Evolutionary conservation across 1,140 invertebrate species (phyloP), one percentile per base, ranked within the genome.

Genomic region (Matsumurasca onukii): DNA sequence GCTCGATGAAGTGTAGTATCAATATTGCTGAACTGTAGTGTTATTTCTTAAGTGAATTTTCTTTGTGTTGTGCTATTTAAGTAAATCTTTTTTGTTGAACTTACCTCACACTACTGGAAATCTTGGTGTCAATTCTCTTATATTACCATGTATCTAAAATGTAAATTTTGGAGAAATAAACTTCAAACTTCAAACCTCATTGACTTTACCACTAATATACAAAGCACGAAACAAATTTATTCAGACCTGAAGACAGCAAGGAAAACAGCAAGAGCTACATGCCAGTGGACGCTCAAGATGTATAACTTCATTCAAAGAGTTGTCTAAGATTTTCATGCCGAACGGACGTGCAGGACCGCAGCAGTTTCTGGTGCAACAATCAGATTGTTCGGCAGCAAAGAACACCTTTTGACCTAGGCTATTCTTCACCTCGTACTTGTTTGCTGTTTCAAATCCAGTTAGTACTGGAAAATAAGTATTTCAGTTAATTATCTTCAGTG

Each of bases 381-480:
- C 89, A 49, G 89, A 92, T 67, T 95, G 89, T 82, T 97, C 95
- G 3, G 87, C 86, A 24, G 93, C 92, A 76, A 87, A 90, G 77
- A 89, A 97, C 0, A 97, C 84, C 76, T 90, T 91, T 77, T 95
- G 91, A 0, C 93, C 88, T 39, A 86, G 73, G 66, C 83, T 86
- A 77, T 89, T 94, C 79, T 90, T 91, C 22, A 95, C 82, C 3
- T 86, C 87, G 78, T 92, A 95, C 79, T 93, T 95, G 77, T 95
- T 96, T 75, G 91, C 89, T n/a, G 91, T 93, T 80, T 95, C 93
- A 81, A 90, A 95, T n/a, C 91, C 91, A 69, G 87, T 88, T 72
- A 93, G 86, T 20, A 88, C 90, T 88, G 74, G 65, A 80, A 72
- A 95, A 79, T 93, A 94, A 76, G 95, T 96, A 75, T 91, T 89